phyloP scores from a whole-genome alignment of 2,113 vertebrate species.

The Bungarus multicinctus region DNA sequence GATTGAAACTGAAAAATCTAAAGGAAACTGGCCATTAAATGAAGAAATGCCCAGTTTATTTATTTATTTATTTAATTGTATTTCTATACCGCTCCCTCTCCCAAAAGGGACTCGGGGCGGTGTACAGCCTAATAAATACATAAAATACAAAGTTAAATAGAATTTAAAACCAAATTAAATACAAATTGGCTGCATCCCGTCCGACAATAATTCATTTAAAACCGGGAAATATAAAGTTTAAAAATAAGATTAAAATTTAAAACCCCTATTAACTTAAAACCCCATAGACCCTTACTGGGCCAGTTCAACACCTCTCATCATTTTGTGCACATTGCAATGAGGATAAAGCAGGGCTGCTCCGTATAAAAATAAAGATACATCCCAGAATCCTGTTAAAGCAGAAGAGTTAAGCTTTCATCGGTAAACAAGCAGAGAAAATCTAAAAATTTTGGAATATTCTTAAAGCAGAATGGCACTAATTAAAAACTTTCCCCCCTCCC shows the following conservation, averaged over 20 bases:
- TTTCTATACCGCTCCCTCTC: no score
- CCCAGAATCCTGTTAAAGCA: neutral
- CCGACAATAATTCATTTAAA: no score
- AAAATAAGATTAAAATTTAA: no score
- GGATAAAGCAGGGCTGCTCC: neutral
- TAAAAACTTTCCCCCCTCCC: neutral
- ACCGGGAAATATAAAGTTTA: no score
- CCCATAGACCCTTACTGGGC: no score
- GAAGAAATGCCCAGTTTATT: neutral
- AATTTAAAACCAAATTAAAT: no score
- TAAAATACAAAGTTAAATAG: no score
- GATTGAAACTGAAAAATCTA: neutral
- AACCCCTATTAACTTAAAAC: no score
- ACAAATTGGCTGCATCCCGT: no score
- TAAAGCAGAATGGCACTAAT: neutral
- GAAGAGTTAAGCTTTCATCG: neutral
- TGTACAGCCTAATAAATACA: no score
- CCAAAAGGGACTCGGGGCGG: no score
- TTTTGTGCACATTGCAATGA: neutral
- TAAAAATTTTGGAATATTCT: neutral
- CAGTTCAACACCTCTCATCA: neutral
- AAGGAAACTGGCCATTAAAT: neutral
- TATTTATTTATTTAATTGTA: no score
- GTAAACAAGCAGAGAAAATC: neutral
- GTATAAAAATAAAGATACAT: neutral